Evolutionary conservation across 2,113 vertebrate species (phyloP).

Genomic region (Peromyscus maniculatus): DNA sequence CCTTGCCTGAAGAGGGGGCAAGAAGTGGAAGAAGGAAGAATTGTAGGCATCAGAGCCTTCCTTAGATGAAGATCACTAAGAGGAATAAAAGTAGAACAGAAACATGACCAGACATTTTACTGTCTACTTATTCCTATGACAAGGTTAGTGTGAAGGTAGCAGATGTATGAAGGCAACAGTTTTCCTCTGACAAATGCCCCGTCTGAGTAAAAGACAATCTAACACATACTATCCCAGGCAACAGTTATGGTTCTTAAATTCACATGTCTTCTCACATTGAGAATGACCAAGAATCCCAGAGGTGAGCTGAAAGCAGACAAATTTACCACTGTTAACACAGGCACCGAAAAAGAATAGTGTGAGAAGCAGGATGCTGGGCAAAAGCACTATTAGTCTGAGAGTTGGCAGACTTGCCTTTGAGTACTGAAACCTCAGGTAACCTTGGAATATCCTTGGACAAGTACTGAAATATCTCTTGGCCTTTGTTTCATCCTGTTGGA

Average conservation of each 20-base stretch:
- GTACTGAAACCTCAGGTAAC: neutral
- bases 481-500: neutral
- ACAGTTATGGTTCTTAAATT: neutral
- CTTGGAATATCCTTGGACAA: constrained; percentile 34
- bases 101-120: neutral
- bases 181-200: neutral
- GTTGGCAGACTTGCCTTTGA: neutral
- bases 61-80: neutral
- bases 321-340: neutral
- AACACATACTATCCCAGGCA: neutral
- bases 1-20: neutral
- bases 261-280: neutral
- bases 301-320: neutral
- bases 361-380: neutral
- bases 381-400: neutral
- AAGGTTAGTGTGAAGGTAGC: neutral
- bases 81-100: neutral
- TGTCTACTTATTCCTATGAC: neutral
- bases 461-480: neutral
- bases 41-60: neutral
- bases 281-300: constrained; percentile 21
- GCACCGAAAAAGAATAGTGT: neutral
- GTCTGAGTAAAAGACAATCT: neutral
- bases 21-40: constrained; percentile 63
- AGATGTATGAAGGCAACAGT: neutral